phyloP scores from a whole-genome alignment of 2,888 invertebrate genomes.

The Eupeodes luniger region DNA sequence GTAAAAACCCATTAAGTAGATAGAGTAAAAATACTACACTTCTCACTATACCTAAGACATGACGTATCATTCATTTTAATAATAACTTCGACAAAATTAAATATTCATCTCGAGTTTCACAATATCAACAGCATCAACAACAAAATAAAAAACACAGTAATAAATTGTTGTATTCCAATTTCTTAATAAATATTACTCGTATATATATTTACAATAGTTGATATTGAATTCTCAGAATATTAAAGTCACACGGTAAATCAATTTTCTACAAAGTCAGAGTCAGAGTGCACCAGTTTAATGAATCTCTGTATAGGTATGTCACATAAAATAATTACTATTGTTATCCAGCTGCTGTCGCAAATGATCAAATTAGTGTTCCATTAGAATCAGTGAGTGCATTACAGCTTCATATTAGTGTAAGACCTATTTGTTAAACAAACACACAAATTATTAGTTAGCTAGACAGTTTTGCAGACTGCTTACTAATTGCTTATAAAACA shows the following conservation, averaged over 20 bases:
- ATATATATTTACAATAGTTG: no score
- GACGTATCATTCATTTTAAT: background rate
- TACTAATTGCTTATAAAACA: conserved; percentile 36
- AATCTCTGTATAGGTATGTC: conserved; percentile 4
- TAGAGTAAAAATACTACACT: background rate
- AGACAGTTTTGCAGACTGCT: conserved; percentile 63
- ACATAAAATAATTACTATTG: conserved; percentile 20
- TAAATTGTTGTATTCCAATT: background rate
- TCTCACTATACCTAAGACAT: background rate
- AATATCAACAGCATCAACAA: background rate
- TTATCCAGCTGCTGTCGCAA: background rate
- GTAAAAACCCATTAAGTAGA: conserved; percentile 5
- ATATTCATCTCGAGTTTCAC: conserved; percentile 1
- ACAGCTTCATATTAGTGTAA: conserved; percentile 24
- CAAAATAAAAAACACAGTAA: background rate
- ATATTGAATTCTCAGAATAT: conserved; percentile 8
- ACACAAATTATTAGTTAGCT: conserved; percentile 49
- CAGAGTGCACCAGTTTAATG: conserved; percentile 13
- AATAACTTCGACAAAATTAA: background rate
- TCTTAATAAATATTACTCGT: no score
- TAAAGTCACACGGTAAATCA: background rate
- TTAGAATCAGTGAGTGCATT: conserved; percentile 33
- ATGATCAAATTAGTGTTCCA: background rate
- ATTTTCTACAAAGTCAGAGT: conserved; percentile 17
- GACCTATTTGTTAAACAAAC: background rate